These are phyloP conservation scores for Heliconius himera DNA, from an alignment of 1,140 invertebrate genomes.

Conservation along the genomic window DNA sequence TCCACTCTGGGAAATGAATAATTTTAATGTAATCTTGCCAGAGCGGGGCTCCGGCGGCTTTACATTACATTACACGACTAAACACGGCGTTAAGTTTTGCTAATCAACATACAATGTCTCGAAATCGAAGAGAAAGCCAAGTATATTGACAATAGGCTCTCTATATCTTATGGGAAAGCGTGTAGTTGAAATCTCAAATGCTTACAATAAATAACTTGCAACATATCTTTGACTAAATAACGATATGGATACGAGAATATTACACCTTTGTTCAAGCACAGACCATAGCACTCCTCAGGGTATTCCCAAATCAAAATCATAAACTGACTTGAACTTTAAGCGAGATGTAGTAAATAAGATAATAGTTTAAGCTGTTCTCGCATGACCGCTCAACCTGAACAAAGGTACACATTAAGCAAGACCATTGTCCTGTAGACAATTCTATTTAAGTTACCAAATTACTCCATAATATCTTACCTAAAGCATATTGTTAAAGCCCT, in stretches of 20 bases:
- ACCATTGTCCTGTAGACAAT: slow-evolving; percentile 49
- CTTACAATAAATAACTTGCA: too few relatives aligned
- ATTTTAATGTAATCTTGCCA: too few relatives aligned
- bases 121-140: too few relatives aligned
- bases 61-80: too few relatives aligned
- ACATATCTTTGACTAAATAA: too few relatives aligned
- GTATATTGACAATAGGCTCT: too few relatives aligned
- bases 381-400: slow-evolving; percentile 42
- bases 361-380: slow-evolving; percentile 36
- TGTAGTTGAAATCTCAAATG: too few relatives aligned
- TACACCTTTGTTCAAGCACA: not conserved
- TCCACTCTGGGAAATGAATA: too few relatives aligned
- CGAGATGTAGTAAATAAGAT: slow-evolving; percentile 31
- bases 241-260: not conserved
- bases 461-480: not conserved
- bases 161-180: too few relatives aligned
- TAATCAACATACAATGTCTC: too few relatives aligned
- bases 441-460: slow-evolving; percentile 37
- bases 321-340: slow-evolving; percentile 1
- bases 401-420: slow-evolving; percentile 41
- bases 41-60: too few relatives aligned
- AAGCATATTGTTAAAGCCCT: not conserved
- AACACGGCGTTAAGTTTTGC: too few relatives aligned
- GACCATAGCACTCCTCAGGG: not conserved
- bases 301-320: slow-evolving; percentile 20